These are phyloP conservation scores for Lacanobia oleracea DNA, from an alignment of 2,888 invertebrate species.

Conservation along the genomic window DNA sequence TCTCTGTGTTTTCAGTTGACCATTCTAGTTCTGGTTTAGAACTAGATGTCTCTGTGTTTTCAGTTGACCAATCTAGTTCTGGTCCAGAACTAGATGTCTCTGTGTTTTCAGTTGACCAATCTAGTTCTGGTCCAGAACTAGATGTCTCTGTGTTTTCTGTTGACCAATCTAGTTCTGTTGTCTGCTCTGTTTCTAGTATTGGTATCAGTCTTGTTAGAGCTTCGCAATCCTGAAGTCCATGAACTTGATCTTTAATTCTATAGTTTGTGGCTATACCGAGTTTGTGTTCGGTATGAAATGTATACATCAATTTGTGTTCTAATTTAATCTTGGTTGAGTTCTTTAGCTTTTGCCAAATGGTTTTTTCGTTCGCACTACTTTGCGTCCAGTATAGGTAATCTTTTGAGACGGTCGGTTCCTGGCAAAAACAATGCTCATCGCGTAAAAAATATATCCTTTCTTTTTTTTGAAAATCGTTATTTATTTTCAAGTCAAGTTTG, in stretches of 20 bases:
- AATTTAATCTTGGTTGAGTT: not conserved
- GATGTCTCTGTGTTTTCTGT: not conserved
- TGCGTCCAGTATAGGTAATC: slow-evolving; percentile 96
- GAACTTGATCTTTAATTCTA: slow-evolving; percentile 77
- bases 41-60: no score
- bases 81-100: no score
- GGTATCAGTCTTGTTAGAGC: slow-evolving; percentile 68
- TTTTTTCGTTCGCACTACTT: slow-evolving; percentile 47
- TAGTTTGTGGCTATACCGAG: slow-evolving; percentile 84
- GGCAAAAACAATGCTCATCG: no score
- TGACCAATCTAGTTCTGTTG: not conserved
- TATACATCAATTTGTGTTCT: not conserved
- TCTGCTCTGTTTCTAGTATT: no score
- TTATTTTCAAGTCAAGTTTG: slow-evolving; percentile 93
- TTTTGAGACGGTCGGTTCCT: slow-evolving; percentile 92
- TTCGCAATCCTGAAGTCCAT: slow-evolving; percentile 73
- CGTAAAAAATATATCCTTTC: no score
- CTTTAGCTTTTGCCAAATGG: not conserved
- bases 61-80: no score
- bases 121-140: not conserved
- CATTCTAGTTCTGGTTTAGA: no score
- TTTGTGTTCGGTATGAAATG: slow-evolving; percentile 67
- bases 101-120: no score
- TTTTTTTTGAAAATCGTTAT: no score
- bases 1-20: no score